phyloP scores from a whole-genome alignment of 1,140 invertebrate species.

The Musca domestica region DNA sequence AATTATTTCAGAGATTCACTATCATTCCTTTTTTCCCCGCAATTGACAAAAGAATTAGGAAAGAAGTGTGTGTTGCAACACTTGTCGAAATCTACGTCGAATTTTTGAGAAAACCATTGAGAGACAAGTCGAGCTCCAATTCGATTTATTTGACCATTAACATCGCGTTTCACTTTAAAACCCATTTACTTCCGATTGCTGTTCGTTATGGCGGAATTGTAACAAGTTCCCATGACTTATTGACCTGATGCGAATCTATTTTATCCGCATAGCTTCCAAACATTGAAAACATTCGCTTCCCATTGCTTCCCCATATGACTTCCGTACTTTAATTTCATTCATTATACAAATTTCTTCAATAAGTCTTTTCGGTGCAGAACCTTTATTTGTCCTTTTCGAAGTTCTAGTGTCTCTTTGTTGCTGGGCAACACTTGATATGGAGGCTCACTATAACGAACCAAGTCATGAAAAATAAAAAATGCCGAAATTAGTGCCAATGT shows the following conservation, averaged over 20 bases:
- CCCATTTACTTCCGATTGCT: conserved; percentile 13
- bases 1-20: conserved; percentile 14
- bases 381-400: background rate
- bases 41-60: background rate
- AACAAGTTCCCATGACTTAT: background rate
- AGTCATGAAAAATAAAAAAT: no score
- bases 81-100: background rate
- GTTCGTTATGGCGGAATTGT: background rate
- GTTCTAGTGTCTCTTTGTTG: background rate
- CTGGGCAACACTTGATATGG: no score
- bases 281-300: conserved; percentile 29
- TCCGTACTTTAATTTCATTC: background rate
- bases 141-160: conserved; percentile 3
- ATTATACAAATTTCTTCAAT: no score
- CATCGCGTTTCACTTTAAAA: background rate
- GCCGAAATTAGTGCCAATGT: no score
- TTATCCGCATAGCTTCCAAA: conserved; percentile 29
- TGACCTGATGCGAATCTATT: no score
- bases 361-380: no score
- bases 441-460: no score
- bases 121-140: conserved; percentile 5
- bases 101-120: background rate
- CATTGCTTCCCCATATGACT: no score
- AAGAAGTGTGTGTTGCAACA: background rate
- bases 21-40: background rate